Base-by-base conservation (phyloP, 1,140 invertebrate species). In the Macrobrachium rosenbergii region DNA sequence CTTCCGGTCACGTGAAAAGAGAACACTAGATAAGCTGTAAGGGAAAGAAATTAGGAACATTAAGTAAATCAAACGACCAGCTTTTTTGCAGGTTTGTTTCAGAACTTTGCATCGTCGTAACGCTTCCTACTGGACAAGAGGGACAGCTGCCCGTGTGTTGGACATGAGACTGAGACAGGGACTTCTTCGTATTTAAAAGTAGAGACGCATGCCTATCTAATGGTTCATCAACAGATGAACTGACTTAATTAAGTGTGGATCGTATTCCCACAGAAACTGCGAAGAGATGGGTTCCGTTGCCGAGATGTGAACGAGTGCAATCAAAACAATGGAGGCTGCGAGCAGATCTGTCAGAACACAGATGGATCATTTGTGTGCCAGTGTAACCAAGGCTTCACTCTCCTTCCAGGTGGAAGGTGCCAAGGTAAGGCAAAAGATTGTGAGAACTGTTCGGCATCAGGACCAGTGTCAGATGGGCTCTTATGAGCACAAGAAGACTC, bases 271-370 rank as follows among this genome's bases (percentile, higher is more conserved):
- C 37, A 89, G 89, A 72, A 58, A 23, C 62, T 88, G 17, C 45
- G 28, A 58, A 75, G 19, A 6, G 90, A 90, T 72, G 67, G 93
- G 92, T 91, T 87, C 90, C 94, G 88, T 84, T 90, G 82, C 93
- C 37, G 72, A 52, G 96, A 92, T 94, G 93, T 94, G 3, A 93
- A 96, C 90, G 95, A 96, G 91, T 96, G 96, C 91, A 90, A 83
- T 10, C 84, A 90, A 16, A 90, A 92, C 28, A 93, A 93, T 72
- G 94, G 93, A 52, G 92, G 92, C 10, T 94, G 94, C 89, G 92
- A 91, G 78, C 91, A 94, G 78, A 89, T 91, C 19, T 94, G 94
- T 90, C 88, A 92, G 45, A 94, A 94, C 88, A 92, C 91, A n/a
- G 90, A 91, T 19, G 94, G 94, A 8, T 92, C 92, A 43, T 93